phyloP scores from a whole-genome alignment of 2,113 vertebrate species.

The Callipepla californica region DNA sequence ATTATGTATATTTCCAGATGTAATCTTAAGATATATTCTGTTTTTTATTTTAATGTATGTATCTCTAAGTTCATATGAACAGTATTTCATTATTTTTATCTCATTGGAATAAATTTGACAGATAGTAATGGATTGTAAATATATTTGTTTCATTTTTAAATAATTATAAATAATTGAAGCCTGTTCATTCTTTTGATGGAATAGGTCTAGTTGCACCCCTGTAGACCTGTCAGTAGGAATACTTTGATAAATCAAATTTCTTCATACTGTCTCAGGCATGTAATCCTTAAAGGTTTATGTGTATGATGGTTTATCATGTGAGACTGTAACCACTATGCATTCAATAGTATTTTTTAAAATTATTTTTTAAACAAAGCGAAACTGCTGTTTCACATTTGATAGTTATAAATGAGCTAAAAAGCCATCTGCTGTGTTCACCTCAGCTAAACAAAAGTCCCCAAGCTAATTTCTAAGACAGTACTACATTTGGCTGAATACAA shows the following conservation, averaged over 20 bases:
- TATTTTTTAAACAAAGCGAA: neutral
- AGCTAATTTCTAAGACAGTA: neutral
- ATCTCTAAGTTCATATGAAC: neutral
- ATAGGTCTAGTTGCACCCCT: neutral
- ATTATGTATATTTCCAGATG: neutral
- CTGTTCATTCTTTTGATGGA: neutral
- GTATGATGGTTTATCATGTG: neutral
- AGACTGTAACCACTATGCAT: neutral
- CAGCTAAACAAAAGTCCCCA: neutral
- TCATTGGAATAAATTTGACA: neutral
- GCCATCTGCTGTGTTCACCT: neutral
- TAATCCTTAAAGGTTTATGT: neutral
- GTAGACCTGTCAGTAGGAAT: neutral
- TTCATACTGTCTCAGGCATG: neutral
- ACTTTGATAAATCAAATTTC: neutral
- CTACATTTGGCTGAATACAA: slow-evolving; percentile 3
- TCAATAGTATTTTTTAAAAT: neutral
- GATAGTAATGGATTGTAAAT: neutral
- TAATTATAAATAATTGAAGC: neutral
- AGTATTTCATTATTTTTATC: neutral
- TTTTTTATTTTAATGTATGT: neutral
- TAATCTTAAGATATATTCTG: neutral
- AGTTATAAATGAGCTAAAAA: neutral
- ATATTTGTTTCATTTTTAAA: neutral
- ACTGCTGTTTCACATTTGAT: neutral